phyloP scores from a whole-genome alignment of 1,140 invertebrate species.

The Tenebrio molitor region DNA sequence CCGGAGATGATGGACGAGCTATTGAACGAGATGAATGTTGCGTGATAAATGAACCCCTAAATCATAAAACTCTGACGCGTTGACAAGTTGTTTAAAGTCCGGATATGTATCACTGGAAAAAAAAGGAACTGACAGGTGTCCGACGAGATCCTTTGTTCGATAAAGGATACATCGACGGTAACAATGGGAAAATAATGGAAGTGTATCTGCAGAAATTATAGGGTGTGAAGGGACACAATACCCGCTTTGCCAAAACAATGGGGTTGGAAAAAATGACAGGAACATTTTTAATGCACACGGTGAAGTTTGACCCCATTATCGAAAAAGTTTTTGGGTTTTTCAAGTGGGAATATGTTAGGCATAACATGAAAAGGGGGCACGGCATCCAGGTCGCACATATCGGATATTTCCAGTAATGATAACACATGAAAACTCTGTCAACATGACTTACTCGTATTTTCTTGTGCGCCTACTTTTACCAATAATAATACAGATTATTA shows the following conservation, averaged over 20 bases:
- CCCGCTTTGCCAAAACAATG: not conserved
- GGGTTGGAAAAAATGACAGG: too few relatives aligned
- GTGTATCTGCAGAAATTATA: slow-evolving; percentile 25
- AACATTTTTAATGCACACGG: not conserved
- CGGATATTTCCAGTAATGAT: too few relatives aligned
- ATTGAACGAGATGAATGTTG: slow-evolving; percentile 53
- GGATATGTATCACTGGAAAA: slow-evolving; percentile 54
- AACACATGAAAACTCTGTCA: too few relatives aligned
- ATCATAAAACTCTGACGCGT: slow-evolving; percentile 55
- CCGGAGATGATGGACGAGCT: slow-evolving; percentile 55
- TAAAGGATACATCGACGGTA: slow-evolving; percentile 26
- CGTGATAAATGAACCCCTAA: slow-evolving; percentile 57
- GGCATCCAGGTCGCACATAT: too few relatives aligned
- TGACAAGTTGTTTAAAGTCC: slow-evolving; percentile 58
- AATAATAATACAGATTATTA: too few relatives aligned
- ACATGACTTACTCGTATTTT: too few relatives aligned
- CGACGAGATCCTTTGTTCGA: slow-evolving; percentile 35
- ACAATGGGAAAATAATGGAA: slow-evolving; percentile 36
- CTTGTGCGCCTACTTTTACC: too few relatives aligned
- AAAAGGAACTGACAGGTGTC: slow-evolving; percentile 46
- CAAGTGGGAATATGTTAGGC: too few relatives aligned
- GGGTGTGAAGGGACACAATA: slow-evolving; percentile 7
- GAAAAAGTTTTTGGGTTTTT: too few relatives aligned
- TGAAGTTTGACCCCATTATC: too few relatives aligned
- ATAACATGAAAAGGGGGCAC: too few relatives aligned